A percentile compares a stretch with the other conserved stretches of the same genome.
Evolutionary conservation across 2,888 invertebrate genomes (phyloP).

Genomic region (Megalurothrips usitatus): DNA sequence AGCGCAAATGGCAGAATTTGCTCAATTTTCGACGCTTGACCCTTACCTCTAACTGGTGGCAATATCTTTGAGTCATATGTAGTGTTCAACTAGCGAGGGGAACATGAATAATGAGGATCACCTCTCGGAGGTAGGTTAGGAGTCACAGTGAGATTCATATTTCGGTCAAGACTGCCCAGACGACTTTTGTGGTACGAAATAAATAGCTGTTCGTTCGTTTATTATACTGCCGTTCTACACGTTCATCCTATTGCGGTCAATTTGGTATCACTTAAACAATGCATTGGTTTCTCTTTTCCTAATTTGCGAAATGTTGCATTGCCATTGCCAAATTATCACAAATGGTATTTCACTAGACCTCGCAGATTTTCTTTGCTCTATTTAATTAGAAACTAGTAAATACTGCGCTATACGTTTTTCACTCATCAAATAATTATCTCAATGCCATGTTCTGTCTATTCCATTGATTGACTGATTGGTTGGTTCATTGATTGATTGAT

Average conservation of each 20-base stretch:
- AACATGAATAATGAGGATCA: slow-evolving; percentile 16
- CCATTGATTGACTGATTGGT: not conserved
- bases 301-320: not conserved
- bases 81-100: not conserved
- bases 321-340: not conserved
- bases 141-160: slow-evolving; percentile 15
- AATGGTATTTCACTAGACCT: not conserved
- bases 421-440: no score
- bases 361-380: no score
- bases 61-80: not conserved
- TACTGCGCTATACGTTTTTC: no score
- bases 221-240: no score
- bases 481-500: no score
- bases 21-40: not conserved
- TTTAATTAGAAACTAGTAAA: no score
- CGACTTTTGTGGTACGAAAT: no score
- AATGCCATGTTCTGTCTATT: not conserved
- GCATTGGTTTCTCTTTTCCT: not conserved
- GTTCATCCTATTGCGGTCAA: not conserved
- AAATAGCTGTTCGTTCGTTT: no score
- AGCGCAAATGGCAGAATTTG: not conserved
- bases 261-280: not conserved
- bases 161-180: not conserved
- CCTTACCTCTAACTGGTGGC: not conserved
- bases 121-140: slow-evolving; percentile 11